Percentiles rank a stretch among this genome's conserved stretches.
phyloP scores from a whole-genome alignment of 2,113 vertebrate genomes.

The Aptenodytes patagonicus region DNA sequence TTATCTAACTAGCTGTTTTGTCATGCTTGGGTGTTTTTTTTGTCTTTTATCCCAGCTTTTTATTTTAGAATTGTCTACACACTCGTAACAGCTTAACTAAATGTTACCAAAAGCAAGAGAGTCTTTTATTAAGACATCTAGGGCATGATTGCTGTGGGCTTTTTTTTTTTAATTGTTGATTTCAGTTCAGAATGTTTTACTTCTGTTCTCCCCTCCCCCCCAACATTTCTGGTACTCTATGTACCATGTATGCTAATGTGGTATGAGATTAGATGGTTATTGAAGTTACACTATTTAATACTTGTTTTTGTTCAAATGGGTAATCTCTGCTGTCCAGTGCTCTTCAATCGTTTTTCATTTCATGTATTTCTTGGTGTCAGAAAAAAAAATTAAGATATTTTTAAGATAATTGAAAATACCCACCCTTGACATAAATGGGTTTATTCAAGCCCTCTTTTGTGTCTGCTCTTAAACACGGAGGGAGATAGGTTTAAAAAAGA shows the following conservation, averaged over 20 bases:
- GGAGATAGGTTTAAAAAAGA: neutral
- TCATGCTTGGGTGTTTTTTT: neutral
- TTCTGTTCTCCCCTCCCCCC: neutral
- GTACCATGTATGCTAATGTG: neutral
- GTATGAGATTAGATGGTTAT: neutral
- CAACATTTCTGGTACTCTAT: neutral
- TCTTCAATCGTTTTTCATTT: neutral
- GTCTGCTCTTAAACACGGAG: neutral
- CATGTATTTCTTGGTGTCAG: neutral
- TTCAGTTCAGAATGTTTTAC: neutral
- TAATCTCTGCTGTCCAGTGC: neutral
- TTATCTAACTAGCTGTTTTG: neutral
- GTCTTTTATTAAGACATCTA: neutral
- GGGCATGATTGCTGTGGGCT: neutral
- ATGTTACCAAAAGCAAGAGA: neutral
- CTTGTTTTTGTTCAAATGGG: neutral
- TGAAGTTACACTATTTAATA: neutral
- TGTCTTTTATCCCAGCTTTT: neutral
- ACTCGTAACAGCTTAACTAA: neutral
- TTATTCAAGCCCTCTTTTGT: neutral
- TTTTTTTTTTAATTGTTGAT: neutral
- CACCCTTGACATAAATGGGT: neutral
- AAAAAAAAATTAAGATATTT: neutral
- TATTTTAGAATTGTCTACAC: neutral
- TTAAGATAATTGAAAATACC: neutral